Conservation (phyloP, 2,888 invertebrate species). For the Tigriopus californicus region DNA sequence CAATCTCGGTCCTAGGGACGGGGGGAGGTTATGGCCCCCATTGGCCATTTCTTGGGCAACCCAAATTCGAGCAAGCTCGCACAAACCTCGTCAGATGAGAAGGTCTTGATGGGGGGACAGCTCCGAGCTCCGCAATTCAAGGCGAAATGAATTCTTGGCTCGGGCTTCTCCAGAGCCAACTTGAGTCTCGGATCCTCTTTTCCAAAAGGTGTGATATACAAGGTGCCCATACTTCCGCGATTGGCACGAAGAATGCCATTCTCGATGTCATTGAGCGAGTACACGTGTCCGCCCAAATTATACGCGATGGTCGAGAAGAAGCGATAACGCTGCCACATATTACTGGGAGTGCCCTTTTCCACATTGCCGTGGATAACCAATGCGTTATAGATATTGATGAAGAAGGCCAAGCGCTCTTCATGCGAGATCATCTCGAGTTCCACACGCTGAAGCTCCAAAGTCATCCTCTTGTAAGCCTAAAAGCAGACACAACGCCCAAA, state of each 20-base stretch:
- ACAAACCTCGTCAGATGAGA: conserved; percentile 22
- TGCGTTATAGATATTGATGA: conserved; percentile 33
- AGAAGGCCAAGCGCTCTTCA: conserved; percentile 28
- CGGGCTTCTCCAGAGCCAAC: conserved; percentile 21
- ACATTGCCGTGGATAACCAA: conserved; percentile 31
- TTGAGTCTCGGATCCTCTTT: conserved; percentile 24
- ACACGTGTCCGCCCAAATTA: conserved; percentile 30
- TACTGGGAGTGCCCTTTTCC: conserved; percentile 25
- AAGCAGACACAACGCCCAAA: neutral
- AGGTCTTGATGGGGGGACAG: conserved; percentile 31
- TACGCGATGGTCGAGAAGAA: conserved; percentile 31
- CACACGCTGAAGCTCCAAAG: conserved; percentile 26
- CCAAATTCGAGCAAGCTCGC: too few relatives aligned
- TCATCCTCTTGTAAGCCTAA: conserved; percentile 24
- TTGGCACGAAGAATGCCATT: conserved; percentile 33
- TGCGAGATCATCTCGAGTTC: conserved; percentile 22
- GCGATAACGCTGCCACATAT: conserved; percentile 23
- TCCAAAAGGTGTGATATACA: conserved; percentile 28
- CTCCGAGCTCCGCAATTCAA: conserved; percentile 32
- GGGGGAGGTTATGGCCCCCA: too few relatives aligned
- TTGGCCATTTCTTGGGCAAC: too few relatives aligned
- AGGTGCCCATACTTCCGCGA: conserved; percentile 25
- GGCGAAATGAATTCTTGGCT: conserved; percentile 32
- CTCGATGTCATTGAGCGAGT: conserved; percentile 32
- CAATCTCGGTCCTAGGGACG: too few relatives aligned